Evolutionary conservation across 92 coral and sea anemone genomes (phyloP).

Genomic region (Nematostella vectensis): DNA sequence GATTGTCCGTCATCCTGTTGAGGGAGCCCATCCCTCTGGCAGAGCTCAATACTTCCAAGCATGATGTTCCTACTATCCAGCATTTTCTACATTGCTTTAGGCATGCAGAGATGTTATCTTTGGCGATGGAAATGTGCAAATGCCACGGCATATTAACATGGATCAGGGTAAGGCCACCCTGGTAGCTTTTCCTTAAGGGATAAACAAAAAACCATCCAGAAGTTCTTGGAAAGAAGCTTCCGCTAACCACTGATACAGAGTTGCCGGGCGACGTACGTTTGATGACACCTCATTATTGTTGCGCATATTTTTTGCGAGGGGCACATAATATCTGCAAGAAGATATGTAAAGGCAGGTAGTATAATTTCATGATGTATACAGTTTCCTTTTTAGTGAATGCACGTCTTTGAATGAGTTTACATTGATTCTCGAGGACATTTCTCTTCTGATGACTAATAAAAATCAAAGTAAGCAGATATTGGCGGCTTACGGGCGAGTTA

Average conservation of each 20-base stretch:
- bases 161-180: conserved; percentile 30
- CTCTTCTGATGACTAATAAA: conserved; percentile 9
- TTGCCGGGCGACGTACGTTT: not conserved
- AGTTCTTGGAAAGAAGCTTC: conserved; percentile 14
- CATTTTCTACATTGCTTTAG: conserved; percentile 23
- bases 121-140: not conserved
- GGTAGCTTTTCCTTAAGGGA: conserved; percentile 21
- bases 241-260: not conserved
- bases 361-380: conserved; percentile 13
- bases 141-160: conserved; percentile 18
- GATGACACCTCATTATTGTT: conserved; percentile 28
- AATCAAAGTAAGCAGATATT: conserved; percentile 1
- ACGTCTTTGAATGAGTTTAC: conserved; percentile 10
- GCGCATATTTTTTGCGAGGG: conserved; percentile 24
- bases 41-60: conserved; percentile 25
- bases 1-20: conserved; percentile 18
- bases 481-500: not conserved
- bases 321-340: conserved; percentile 1
- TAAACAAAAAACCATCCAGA: conserved; percentile 21
- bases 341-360: conserved; percentile 10
- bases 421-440: conserved; percentile 5
- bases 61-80: conserved; percentile 21
- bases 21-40: conserved; percentile 34
- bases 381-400: conserved; percentile 24
- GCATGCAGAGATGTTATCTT: conserved; percentile 28